Conservation (phyloP, 2,797 vertebrate species). For the Bufotes viridis region DNA sequence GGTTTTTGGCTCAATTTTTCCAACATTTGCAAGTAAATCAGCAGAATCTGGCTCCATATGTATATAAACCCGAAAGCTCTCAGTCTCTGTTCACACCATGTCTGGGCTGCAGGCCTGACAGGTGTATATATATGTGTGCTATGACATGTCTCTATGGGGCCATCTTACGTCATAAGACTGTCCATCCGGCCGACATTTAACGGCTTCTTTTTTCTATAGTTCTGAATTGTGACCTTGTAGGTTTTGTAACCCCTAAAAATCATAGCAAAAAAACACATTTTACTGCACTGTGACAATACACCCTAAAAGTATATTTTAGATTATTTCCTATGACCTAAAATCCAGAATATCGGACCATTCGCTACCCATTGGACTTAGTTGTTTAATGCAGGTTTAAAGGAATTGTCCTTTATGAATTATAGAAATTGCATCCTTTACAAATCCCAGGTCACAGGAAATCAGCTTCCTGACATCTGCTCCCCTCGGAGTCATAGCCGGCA, state of each 20-base stretch:
- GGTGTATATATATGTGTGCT: background rate
- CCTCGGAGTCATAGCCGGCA: background rate
- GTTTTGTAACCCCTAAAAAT: too few relatives aligned
- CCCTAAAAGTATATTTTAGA: background rate
- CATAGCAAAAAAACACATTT: too few relatives aligned
- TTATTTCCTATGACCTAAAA: background rate
- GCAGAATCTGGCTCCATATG: too few relatives aligned
- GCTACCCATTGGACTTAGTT: too few relatives aligned
- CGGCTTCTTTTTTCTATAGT: too few relatives aligned
- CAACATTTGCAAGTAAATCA: too few relatives aligned
- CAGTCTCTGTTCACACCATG: background rate
- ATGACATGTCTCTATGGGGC: too few relatives aligned
- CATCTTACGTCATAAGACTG: too few relatives aligned
- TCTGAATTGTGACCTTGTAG: too few relatives aligned
- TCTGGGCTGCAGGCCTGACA: background rate
- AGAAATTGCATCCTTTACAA: background rate
- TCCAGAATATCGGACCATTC: background rate
- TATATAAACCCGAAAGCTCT: too few relatives aligned
- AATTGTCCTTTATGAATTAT: background rate
- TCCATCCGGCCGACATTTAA: too few relatives aligned
- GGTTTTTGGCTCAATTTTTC: too few relatives aligned
- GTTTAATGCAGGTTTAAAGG: background rate
- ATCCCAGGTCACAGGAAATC: background rate
- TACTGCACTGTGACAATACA: background rate
- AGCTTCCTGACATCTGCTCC: background rate